Percentiles rank a stretch among this genome's conserved stretches.
These are phyloP conservation scores for Alsophila aescularia DNA, from an alignment of 2,888 invertebrate species.

Conservation along the genomic window DNA sequence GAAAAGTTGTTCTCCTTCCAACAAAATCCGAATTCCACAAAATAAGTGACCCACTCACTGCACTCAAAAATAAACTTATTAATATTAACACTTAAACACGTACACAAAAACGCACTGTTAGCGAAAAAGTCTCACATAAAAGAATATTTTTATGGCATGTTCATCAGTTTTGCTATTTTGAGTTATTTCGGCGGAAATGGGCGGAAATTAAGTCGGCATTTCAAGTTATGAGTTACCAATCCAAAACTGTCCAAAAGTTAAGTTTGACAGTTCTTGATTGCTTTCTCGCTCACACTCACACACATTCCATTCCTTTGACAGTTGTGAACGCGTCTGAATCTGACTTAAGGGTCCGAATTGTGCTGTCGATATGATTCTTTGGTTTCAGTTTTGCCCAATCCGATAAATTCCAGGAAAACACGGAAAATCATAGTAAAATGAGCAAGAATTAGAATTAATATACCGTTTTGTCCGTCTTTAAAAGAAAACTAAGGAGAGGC, in stretches of 20 bases:
- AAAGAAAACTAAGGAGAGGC: no score
- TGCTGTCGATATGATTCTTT: neutral
- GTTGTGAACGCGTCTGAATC: conserved; percentile 6
- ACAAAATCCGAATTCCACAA: conserved; percentile 44
- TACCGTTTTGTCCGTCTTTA: no score
- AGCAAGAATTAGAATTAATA: no score
- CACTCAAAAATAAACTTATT: conserved; percentile 39
- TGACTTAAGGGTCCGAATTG: conserved; percentile 13
- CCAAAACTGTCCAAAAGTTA: no score
- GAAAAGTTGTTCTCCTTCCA: conserved; percentile 26
- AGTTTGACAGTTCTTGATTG: conserved; percentile 33
- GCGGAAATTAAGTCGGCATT: conserved; percentile 31
- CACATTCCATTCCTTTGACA: conserved; percentile 12
- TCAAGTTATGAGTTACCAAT: conserved; percentile 39
- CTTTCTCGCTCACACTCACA: conserved; percentile 15
- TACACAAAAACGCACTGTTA: conserved; percentile 19
- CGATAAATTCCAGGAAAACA: no score
- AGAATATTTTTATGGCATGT: conserved; percentile 34
- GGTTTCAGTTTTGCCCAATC: no score
- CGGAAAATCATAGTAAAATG: no score
- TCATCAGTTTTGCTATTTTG: conserved; percentile 23
- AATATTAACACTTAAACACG: conserved; percentile 35
- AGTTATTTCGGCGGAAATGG: conserved; percentile 12
- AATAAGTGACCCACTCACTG: conserved; percentile 28
- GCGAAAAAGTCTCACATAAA: conserved; percentile 29